Conservation (phyloP, 1,140 invertebrate species). For the Drosophila orena region DNA sequence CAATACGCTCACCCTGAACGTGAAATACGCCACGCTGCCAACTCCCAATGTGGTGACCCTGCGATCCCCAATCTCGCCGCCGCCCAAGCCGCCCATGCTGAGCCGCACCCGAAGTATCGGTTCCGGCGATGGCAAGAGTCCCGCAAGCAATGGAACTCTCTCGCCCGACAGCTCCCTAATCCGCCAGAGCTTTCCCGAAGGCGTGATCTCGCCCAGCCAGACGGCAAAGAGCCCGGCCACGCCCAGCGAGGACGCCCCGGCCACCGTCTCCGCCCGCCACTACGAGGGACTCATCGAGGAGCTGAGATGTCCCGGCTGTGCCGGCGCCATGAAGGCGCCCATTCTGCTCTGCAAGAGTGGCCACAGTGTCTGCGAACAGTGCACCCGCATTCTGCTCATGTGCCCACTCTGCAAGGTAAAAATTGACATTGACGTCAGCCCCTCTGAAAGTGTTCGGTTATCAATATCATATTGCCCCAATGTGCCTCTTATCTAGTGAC, state of each 20-base stretch:
- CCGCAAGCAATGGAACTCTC: constrained; percentile 12
- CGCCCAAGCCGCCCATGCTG: constrained; percentile 79
- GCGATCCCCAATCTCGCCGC: constrained; percentile 69
- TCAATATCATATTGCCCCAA: constrained; percentile 22
- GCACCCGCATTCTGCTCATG: constrained; percentile 74
- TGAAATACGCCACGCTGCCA: constrained; percentile 77
- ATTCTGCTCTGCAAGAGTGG: constrained; percentile 77
- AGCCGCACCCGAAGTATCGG: constrained; percentile 77
- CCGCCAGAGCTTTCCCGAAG: constrained; percentile 40
- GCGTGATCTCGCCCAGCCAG: neutral
- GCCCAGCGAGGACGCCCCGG: neutral
- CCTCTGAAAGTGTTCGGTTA: constrained; percentile 5
- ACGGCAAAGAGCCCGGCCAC: neutral
- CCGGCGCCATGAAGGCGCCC: constrained; percentile 77
- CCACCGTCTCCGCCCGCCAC: constrained; percentile 59
- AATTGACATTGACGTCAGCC: constrained; percentile 47
- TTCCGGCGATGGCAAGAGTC: constrained; percentile 55
- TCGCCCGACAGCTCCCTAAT: neutral
- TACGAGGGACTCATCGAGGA: constrained; percentile 82
- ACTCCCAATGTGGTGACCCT: constrained; percentile 41
- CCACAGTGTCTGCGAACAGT: constrained; percentile 81
- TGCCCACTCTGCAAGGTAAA: constrained; percentile 82
- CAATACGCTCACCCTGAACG: constrained; percentile 43
- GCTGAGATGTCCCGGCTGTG: constrained; percentile 82
- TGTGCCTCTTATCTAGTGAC: constrained; percentile 43